phyloP scores from a whole-genome alignment of 2,113 vertebrate species.

The Baryphthengus martii region DNA sequence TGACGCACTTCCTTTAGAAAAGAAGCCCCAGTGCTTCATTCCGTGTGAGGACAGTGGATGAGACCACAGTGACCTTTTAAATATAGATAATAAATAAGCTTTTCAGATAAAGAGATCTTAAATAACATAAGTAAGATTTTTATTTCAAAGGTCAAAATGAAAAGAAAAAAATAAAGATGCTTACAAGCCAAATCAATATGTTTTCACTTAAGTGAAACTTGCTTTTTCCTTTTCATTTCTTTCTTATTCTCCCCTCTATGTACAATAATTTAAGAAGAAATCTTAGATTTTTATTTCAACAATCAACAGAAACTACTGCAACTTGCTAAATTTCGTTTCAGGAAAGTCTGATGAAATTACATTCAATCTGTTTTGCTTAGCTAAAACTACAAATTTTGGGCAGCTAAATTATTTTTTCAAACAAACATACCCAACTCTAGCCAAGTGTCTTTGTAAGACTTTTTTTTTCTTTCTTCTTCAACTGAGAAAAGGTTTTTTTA shows the following conservation, averaged over 20 bases:
- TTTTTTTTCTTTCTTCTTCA: not conserved
- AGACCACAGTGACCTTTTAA: not conserved
- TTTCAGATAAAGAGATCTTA: not conserved
- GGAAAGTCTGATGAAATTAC: not conserved
- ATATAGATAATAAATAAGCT: not conserved
- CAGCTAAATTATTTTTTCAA: not conserved
- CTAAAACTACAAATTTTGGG: not conserved
- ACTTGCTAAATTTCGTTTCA: not conserved
- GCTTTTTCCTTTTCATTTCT: not conserved
- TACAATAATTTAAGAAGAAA: not conserved
- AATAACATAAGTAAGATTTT: not conserved
- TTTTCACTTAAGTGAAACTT: not conserved
- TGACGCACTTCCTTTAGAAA: not conserved
- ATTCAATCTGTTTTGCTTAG: not conserved
- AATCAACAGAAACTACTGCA: not conserved
- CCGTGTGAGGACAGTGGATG: not conserved
- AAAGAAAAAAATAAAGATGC: not conserved
- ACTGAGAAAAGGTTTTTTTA: not conserved
- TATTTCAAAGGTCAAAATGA: not conserved
- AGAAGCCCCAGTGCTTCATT: not conserved
- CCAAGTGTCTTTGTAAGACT: not conserved
- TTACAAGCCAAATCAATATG: not conserved
- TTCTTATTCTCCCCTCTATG: not conserved
- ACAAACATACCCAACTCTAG: not conserved
- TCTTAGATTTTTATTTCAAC: not conserved